Percentiles rank a stretch among this genome's conserved stretches.
Conservation (phyloP, 2,888 invertebrate genomes). For the Napeogenes inachia region DNA sequence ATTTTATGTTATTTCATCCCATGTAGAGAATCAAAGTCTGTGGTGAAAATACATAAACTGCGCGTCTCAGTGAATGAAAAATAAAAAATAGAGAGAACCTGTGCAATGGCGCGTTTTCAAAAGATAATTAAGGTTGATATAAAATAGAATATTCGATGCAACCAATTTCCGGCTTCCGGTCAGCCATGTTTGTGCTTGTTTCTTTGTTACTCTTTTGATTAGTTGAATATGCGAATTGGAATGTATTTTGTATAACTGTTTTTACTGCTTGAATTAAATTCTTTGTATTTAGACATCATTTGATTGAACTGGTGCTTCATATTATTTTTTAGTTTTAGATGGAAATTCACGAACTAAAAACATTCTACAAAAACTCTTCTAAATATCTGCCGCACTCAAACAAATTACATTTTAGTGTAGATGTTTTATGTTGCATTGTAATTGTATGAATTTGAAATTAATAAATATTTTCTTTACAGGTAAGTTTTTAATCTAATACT, state of each 20-base stretch:
- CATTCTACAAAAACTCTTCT: neutral
- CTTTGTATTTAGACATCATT: conserved; percentile 16
- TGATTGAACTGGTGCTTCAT: neutral
- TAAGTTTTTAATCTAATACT: conserved; percentile 2
- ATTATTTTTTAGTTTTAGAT: no score
- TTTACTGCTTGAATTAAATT: conserved; percentile 18
- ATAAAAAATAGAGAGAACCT: conserved; percentile 15
- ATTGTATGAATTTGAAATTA: conserved; percentile 2
- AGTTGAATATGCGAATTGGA: conserved; percentile 10
- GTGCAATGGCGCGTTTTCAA: conserved; percentile 45
- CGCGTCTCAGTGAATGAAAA: conserved; percentile 12
- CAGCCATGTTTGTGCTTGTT: conserved; percentile 51
- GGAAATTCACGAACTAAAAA: neutral
- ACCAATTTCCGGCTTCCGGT: conserved; percentile 58
- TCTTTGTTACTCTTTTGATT: conserved; percentile 40
- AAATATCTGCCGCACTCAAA: no score
- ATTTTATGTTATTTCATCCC: no score
- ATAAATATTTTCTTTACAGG: conserved; percentile 6
- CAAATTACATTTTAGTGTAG: no score
- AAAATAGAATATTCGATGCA: conserved; percentile 66
- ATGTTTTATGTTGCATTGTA: neutral
- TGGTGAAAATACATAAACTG: conserved; percentile 4
- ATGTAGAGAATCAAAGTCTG: neutral
- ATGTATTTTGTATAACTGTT: neutral
- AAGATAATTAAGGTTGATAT: conserved; percentile 71